phyloP scores from a whole-genome alignment of 2,888 invertebrate species.

The Trissoscelio sp. region DNA sequence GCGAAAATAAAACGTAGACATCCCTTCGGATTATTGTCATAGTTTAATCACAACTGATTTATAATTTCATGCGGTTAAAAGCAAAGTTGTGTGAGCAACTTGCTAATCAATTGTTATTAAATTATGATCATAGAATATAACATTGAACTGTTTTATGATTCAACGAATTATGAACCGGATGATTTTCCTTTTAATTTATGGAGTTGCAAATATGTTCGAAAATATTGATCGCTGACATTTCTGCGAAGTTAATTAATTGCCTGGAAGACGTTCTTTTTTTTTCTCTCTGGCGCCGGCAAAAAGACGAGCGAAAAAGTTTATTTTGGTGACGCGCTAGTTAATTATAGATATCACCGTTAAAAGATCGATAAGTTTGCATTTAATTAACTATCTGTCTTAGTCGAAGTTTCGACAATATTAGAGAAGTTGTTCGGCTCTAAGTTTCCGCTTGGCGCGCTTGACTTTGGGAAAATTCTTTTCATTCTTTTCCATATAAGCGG shows the following conservation, averaged over 20 bases:
- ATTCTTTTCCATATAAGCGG: slow-evolving; percentile 27
- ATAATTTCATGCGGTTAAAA: slow-evolving; percentile 11
- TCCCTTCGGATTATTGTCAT: slow-evolving; percentile 16
- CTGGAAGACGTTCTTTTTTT: slow-evolving; percentile 31
- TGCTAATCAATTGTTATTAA: slow-evolving; percentile 17
- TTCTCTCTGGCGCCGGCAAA: no score
- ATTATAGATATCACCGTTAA: slow-evolving; percentile 31
- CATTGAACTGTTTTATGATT: no score
- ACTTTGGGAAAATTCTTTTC: slow-evolving; percentile 29
- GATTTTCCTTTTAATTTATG: not conserved
- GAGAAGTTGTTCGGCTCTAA: slow-evolving; percentile 41
- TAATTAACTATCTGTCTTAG: slow-evolving; percentile 54
- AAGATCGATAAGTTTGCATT: slow-evolving; percentile 52
- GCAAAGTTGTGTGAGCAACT: slow-evolving; percentile 36
- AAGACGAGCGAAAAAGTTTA: slow-evolving; percentile 27
- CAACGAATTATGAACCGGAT: no score
- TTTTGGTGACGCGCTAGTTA: slow-evolving; percentile 32
- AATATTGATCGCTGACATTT: slow-evolving; percentile 19
- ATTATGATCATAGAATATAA: not conserved
- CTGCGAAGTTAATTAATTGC: slow-evolving; percentile 40
- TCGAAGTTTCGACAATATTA: slow-evolving; percentile 49
- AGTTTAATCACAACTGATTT: slow-evolving; percentile 33
- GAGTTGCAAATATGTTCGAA: not conserved
- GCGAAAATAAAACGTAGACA: not conserved
- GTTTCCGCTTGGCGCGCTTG: slow-evolving; percentile 23